Evolutionary conservation across 1,140 invertebrate genomes (phyloP).

Genomic region (Dendroctonus valens): DNA sequence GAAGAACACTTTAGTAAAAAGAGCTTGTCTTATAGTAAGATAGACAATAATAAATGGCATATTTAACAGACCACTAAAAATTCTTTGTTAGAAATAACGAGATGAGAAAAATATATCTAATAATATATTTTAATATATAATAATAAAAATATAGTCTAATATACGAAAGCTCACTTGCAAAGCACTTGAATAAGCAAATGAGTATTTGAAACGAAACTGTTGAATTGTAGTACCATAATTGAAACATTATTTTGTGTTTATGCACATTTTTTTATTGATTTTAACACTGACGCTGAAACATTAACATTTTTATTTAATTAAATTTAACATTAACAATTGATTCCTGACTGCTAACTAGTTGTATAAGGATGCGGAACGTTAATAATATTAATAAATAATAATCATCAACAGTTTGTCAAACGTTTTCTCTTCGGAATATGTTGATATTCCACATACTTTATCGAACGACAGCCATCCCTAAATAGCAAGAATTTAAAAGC

Average conservation of each 20-base stretch:
- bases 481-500: slow-evolving; percentile 1
- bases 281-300: background rate
- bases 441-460: background rate
- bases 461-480: background rate
- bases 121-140: too few relatives aligned
- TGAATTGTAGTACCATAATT: too few relatives aligned
- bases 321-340: background rate
- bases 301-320: background rate
- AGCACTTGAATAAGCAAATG: background rate
- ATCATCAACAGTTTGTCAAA: background rate
- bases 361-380: background rate
- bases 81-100: background rate
- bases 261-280: too few relatives aligned
- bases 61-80: background rate
- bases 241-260: too few relatives aligned
- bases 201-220: background rate
- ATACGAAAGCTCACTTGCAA: background rate
- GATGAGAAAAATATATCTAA: background rate
- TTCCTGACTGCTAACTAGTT: background rate
- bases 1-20: background rate
- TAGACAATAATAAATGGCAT: background rate
- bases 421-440: background rate
- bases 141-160: background rate
- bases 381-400: slow-evolving; percentile 3
- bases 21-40: background rate